A percentile compares a stretch with the other conserved stretches of the same genome.
These are phyloP conservation scores for Monoplex corrugatus DNA, from an alignment of 2,888 invertebrate genomes.

Conservation along the genomic window DNA sequence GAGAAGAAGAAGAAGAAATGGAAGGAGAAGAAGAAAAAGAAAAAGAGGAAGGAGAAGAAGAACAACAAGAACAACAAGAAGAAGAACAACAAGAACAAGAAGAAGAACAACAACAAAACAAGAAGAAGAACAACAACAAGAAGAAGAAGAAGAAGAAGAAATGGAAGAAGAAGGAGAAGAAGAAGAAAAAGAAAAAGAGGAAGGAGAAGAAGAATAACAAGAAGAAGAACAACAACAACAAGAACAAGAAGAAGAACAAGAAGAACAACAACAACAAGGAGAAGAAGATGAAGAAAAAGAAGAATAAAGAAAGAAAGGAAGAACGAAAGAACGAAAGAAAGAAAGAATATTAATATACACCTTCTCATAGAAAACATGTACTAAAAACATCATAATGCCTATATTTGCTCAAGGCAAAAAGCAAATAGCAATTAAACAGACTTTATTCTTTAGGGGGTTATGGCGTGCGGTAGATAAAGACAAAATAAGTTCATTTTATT, in stretches of 20 bases:
- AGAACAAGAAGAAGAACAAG: too few relatives aligned
- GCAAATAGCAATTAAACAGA: too few relatives aligned
- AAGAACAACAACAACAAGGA: neutral
- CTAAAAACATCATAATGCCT: too few relatives aligned
- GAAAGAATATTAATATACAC: neutral
- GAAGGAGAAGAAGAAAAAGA: neutral
- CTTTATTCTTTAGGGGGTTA: too few relatives aligned
- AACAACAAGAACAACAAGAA: neutral
- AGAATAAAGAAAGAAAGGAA: neutral
- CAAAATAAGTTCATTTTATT: too few relatives aligned
- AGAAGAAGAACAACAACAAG: neutral
- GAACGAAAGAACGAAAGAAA: neutral
- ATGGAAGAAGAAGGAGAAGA: neutral
- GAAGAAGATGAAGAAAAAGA: neutral
- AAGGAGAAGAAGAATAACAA: neutral
- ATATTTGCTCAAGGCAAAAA: too few relatives aligned
- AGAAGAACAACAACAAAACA: neutral
- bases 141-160: neutral
- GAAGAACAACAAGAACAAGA: neutral
- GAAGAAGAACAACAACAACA: neutral
- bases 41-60: neutral
- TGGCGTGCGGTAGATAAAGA: too few relatives aligned
- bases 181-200: neutral
- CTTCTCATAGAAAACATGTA: too few relatives aligned
- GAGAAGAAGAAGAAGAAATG: neutral